Percentiles rank a stretch among this genome's conserved stretches.
Evolutionary conservation across 2,797 vertebrate species (phyloP).

Genomic region (Scarus forsteni): DNA sequence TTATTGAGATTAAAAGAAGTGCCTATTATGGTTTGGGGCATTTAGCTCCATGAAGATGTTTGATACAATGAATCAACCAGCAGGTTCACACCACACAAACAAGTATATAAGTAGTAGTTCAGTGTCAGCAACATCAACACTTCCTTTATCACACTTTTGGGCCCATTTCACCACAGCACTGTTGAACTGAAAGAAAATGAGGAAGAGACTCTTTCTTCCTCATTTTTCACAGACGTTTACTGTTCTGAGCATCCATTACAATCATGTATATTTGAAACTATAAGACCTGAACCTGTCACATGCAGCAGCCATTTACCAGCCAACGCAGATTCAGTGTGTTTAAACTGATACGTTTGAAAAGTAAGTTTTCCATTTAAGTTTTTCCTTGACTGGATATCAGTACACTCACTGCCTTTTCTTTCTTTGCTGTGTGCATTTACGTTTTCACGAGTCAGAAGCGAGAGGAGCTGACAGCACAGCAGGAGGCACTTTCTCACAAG

Average conservation of each 20-base stretch:
- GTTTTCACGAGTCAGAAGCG: conserved; percentile 89
- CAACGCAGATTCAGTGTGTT: too few species aligned
- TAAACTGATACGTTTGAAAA: too few species aligned
- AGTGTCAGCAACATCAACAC: not conserved
- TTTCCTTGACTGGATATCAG: not conserved
- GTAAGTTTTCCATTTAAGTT: not conserved
- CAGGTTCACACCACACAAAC: not conserved
- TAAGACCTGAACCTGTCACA: too few species aligned
- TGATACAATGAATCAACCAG: too few species aligned
- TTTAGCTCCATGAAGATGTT: too few species aligned
- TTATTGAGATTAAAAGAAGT: not conserved
- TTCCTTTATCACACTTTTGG: conserved; percentile 1
- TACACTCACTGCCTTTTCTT: not conserved
- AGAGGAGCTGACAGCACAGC: conserved; percentile 93
- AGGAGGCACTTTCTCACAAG: conserved; percentile 91
- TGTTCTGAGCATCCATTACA: not conserved
- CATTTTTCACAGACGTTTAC: not conserved
- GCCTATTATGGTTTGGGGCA: too few species aligned
- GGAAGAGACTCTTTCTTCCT: conserved; percentile 20
- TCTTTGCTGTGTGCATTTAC: conserved; percentile 6
- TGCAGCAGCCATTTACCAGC: too few species aligned
- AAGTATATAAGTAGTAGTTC: not conserved
- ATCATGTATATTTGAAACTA: too few species aligned
- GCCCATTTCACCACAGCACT: not conserved
- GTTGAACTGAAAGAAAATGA: conserved; percentile 23